Evolutionary conservation across 1,140 invertebrate genomes (phyloP), one percentile per base, ranked within the genome.

Genomic region (Heliconius hewitsoni): DNA sequence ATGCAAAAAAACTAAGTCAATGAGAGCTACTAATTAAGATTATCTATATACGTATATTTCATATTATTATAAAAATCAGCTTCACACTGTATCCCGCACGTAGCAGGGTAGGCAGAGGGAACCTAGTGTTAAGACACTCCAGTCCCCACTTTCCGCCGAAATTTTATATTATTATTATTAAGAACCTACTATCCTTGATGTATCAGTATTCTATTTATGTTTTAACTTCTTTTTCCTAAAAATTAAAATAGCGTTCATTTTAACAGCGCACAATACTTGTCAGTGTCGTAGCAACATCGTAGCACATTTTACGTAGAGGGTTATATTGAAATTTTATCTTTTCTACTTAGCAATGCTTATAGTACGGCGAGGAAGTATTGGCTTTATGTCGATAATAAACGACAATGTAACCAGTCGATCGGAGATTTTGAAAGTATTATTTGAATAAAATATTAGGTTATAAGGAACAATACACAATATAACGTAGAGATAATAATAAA

Each of bases 301-400:
- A 80, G 79, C 74, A 71, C 55, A 76, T 80, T 76, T 76, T 76
- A 80, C 70, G 71, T 75, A 57, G 57, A 1, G 27, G 27, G 78
- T 76, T 78, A 74, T 78, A 80, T 76, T 76, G 70, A 80, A 80
- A 76, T 76, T 75, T 79, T 79, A 79, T 79, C 60, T 73, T 78
- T 78, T 60, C 55, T 42, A 57, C 77, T 57, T 78, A 66, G 60
- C 60, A 42, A 76, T 76, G 42, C 55, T 66, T 66, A 66, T 57
- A 55, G 30, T 74, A 74, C 30, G 27, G 3, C 60, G 60, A 27
- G 60, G 27, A 66, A 27, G 13, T 66, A 66, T 66, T 66, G 60
- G 60, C 60, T 66, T 66, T 66, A 66, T 66, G 60, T 66, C 60
- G 60, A 66, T 66, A 66, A 27, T 66, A 66, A 27, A 66, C 60